Base-by-base conservation (phyloP, 1,140 invertebrate species). In the Solenopsis fugax region DNA sequence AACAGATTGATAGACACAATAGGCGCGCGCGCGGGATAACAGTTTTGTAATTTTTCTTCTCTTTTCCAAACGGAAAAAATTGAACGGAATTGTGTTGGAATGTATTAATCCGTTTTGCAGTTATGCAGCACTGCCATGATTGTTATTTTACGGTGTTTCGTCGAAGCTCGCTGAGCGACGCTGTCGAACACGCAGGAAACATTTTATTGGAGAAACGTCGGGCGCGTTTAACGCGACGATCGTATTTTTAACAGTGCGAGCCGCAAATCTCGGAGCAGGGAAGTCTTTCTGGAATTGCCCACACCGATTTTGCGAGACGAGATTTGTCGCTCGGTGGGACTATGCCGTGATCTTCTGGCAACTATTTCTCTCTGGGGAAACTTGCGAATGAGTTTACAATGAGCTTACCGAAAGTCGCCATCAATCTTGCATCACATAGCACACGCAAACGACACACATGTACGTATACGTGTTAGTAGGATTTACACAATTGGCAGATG, bases 81-180 rank as follows among this genome's bases (percentile, higher is more conserved):
- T 50, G 45, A 48, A 78, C 58, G 18, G 58, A 64, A 78, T 54
- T 34, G 81, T 34, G 81, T 48, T 50, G 52, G 81, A 75, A 58
- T 75, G 76, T 45, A 82, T 88, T 82, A 87, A 87, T 86, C 75
- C 58, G 60, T 86, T 88, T 86, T 80, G 71, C 29, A 62, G 58
- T 72, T 80, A 78, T 72, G 56, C 62, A 67, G 29, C 50, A 45
- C 37, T 48, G 45, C 34, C 64, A 24, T 21, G 7, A 76, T 60
- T 56, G 64, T 82, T 81, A 85, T 85, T 85, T 85, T 71, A 52
- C 56, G 18, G 45, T 60, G 54, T 85, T 85, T 76, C 41, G 56
- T 54, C 24, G 24, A 48, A 45, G 71, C 76, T 73, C 71, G 24
- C 41, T 58, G 56, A 60, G 50, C 81, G 81, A 71, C 54, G 65